phyloP scores from a whole-genome alignment of 1,140 invertebrate genomes.

The Lethrus apterus region DNA sequence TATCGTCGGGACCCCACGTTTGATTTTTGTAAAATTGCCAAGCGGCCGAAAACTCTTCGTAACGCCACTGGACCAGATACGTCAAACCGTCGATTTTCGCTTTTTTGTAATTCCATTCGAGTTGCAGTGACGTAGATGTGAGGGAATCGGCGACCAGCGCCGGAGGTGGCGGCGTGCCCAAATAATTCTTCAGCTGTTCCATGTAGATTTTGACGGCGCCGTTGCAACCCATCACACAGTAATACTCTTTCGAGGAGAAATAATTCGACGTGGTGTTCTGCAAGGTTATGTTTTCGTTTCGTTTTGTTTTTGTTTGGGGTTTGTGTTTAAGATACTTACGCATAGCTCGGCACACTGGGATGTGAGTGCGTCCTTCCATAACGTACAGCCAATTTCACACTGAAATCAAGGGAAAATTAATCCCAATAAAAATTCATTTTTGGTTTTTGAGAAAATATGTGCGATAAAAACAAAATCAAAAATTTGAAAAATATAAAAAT shows the following conservation, averaged over 20 bases:
- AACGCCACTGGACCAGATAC: conserved; percentile 69
- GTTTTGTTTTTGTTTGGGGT: neutral
- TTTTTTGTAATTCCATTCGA: conserved; percentile 64
- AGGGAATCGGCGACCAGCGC: conserved; percentile 67
- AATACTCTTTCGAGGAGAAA: conserved; percentile 59
- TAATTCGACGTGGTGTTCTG: conserved; percentile 62
- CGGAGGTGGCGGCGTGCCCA: conserved; percentile 64
- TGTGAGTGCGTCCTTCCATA: conserved; percentile 59
- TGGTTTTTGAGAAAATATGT: too few relatives aligned
- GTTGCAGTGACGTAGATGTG: conserved; percentile 64
- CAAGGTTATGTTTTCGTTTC: conserved; percentile 28
- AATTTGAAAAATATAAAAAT: too few relatives aligned
- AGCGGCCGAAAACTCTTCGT: conserved; percentile 53
- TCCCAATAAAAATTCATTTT: too few relatives aligned
- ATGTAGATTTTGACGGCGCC: conserved; percentile 67
- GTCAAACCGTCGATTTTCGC: conserved; percentile 47
- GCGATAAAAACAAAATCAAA: too few relatives aligned
- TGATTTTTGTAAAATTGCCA: conserved; percentile 71
- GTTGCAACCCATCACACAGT: conserved; percentile 74
- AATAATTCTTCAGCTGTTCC: conserved; percentile 59
- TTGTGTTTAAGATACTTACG: conserved; percentile 50
- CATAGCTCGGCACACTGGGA: conserved; percentile 61
- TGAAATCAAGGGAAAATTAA: conserved; percentile 45
- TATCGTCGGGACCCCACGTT: conserved; percentile 55
- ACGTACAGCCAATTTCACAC: conserved; percentile 60